Conservation (phyloP, 2,888 invertebrate species). For the Dryobota labecula region DNA sequence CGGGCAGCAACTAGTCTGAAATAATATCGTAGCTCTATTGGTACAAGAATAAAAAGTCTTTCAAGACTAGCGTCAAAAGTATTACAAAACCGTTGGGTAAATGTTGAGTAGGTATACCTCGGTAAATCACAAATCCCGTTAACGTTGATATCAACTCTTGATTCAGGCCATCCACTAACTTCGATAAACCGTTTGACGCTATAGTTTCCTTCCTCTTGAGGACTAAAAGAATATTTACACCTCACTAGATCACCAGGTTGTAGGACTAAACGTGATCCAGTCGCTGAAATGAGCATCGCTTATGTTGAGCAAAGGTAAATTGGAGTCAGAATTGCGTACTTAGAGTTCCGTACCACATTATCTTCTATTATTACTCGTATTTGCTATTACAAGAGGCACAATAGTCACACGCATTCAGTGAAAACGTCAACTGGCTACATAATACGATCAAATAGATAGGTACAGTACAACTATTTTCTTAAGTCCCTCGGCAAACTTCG, state of each 20-base stretch:
- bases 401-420: neutral
- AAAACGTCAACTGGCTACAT: neutral
- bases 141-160: constrained; percentile 80
- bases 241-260: constrained; percentile 84
- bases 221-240: constrained; percentile 86
- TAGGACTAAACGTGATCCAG: constrained; percentile 76
- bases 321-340: neutral
- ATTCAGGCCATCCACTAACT: constrained; percentile 87
- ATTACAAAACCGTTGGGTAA: neutral
- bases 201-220: constrained; percentile 83
- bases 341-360: neutral
- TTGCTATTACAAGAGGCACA: neutral
- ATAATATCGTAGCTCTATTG: constrained; percentile 25
- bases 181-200: constrained; percentile 83
- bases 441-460: neutral
- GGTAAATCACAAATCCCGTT: constrained; percentile 85
- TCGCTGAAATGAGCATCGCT: constrained; percentile 68
- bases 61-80: neutral
- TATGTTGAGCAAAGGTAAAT: neutral
- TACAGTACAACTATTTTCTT: no score
- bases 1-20: no score
- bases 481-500: no score
- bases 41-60: neutral
- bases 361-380: neutral
- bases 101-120: constrained; percentile 75